Conservation (phyloP, 2,888 invertebrate species). For the Mongoloraphidia duomilia region DNA sequence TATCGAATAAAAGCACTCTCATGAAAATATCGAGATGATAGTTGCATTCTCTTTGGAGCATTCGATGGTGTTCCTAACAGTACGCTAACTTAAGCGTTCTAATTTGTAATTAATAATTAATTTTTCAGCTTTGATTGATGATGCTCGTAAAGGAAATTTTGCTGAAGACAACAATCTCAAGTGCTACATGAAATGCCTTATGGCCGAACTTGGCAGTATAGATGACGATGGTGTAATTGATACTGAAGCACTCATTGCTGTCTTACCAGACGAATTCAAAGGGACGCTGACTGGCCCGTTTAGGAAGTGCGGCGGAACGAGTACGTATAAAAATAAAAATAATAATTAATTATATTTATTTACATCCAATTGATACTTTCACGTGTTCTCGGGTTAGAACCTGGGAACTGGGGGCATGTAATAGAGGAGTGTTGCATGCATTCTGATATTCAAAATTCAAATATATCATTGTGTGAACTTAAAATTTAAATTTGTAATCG, state of each 20-base stretch:
- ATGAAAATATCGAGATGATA: too few relatives aligned
- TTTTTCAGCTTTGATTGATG: constrained; percentile 16
- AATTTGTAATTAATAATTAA: too few relatives aligned
- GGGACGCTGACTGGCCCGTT: constrained; percentile 13
- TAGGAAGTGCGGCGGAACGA: constrained; percentile 20
- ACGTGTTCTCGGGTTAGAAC: too few relatives aligned
- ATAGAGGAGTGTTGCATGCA: background rate
- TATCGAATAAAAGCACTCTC: too few relatives aligned
- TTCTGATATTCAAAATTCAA: too few relatives aligned
- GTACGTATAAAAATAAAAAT: too few relatives aligned
- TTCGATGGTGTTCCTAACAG: too few relatives aligned
- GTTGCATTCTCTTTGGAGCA: too few relatives aligned
- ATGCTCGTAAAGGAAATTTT: constrained; percentile 19
- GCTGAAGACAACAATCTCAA: constrained; percentile 16
- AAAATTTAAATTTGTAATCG: constrained; percentile 19
- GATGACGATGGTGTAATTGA: constrained; percentile 25
- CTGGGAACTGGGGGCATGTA: too few relatives aligned
- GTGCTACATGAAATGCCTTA: constrained; percentile 21
- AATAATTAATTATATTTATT: too few relatives aligned
- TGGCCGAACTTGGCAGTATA: constrained; percentile 19
- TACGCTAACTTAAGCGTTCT: too few relatives aligned
- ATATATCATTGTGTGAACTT: background rate
- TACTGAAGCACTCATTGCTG: constrained; percentile 20
- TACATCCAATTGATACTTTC: too few relatives aligned
- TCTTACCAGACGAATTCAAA: constrained; percentile 22